These are phyloP conservation scores for Phylloscopus whistleri DNA, from an alignment of 2,113 vertebrate species.

Conservation along the genomic window DNA sequence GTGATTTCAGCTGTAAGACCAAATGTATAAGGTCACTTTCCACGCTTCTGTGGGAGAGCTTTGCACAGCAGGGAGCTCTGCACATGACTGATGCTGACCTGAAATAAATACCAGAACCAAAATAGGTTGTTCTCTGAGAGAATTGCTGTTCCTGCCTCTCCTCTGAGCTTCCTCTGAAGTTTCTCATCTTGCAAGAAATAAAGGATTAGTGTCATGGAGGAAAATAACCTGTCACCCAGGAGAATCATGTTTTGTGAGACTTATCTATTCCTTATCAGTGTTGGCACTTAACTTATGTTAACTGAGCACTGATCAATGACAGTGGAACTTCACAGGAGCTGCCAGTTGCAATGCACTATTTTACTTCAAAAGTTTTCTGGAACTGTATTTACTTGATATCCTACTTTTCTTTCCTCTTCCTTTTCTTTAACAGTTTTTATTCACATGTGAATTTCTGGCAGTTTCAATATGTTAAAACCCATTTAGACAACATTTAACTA, in stretches of 20 bases:
- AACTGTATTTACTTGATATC: neutral
- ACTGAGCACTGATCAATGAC: neutral
- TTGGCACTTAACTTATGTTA: neutral
- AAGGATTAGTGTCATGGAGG: neutral
- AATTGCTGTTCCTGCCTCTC: neutral
- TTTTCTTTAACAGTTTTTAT: slow-evolving; percentile 34
- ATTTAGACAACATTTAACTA: slow-evolving; percentile 70
- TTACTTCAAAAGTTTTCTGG: slow-evolving; percentile 15
- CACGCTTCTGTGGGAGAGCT: neutral
- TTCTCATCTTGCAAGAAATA: neutral
- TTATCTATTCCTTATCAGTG: neutral
- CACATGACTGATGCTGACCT: neutral
- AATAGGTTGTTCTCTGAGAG: neutral
- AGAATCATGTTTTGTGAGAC: neutral
- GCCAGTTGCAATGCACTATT: neutral
- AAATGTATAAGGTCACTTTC: neutral
- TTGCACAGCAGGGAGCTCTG: neutral
- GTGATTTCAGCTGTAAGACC: neutral
- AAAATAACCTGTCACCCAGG: slow-evolving; percentile 14
- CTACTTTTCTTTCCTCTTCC: slow-evolving; percentile 1
- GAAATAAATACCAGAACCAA: neutral
- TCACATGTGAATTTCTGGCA: slow-evolving; percentile 54
- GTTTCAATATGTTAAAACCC: slow-evolving; percentile 68
- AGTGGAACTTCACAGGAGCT: neutral
- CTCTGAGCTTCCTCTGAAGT: neutral